A percentile compares a stretch with the other conserved stretches of the same genome.
These are phyloP conservation scores for Cheilinus undulatus DNA, from an alignment of 2,113 vertebrate species.

Conservation along the genomic window DNA sequence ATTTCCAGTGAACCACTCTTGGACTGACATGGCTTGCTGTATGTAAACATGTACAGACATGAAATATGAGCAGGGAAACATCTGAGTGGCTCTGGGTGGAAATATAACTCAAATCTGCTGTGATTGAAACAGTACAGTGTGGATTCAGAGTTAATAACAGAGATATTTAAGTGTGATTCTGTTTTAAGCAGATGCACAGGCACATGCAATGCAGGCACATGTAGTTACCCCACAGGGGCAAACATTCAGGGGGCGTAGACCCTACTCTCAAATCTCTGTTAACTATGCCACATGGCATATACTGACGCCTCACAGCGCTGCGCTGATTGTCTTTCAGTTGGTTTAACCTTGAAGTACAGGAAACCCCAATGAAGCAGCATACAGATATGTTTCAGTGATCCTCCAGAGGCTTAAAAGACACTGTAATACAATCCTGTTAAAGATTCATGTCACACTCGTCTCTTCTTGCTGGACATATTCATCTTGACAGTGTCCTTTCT, in stretches of 20 bases:
- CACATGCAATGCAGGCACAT: constrained; percentile 75
- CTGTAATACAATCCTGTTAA: constrained; percentile 15
- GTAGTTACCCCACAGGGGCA: constrained; percentile 76
- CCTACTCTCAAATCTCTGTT: constrained; percentile 59
- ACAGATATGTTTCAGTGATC: constrained; percentile 21
- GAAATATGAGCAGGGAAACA: constrained; percentile 6
- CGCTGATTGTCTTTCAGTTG: constrained; percentile 48
- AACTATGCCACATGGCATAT: constrained; percentile 18
- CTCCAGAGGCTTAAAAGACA: constrained; percentile 15
- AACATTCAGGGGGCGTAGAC: constrained; percentile 46
- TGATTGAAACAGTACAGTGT: background rate
- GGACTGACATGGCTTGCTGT: constrained; percentile 29
- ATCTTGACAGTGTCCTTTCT: constrained; percentile 43
- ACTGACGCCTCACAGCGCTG: constrained; percentile 21
- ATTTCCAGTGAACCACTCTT: constrained; percentile 21
- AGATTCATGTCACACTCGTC: constrained; percentile 14
- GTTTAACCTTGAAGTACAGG: constrained; percentile 48
- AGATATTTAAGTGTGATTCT: background rate
- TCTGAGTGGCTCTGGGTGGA: background rate
- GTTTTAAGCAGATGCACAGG: constrained; percentile 59
- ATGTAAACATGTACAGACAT: constrained; percentile 61
- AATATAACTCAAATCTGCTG: background rate
- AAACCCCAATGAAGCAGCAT: constrained; percentile 9
- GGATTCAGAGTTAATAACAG: background rate
- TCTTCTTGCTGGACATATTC: constrained; percentile 38